Percentiles rank a stretch among this genome's conserved stretches.
Conservation (phyloP, 2,888 invertebrate genomes). For the Drosophila helvetica region DNA sequence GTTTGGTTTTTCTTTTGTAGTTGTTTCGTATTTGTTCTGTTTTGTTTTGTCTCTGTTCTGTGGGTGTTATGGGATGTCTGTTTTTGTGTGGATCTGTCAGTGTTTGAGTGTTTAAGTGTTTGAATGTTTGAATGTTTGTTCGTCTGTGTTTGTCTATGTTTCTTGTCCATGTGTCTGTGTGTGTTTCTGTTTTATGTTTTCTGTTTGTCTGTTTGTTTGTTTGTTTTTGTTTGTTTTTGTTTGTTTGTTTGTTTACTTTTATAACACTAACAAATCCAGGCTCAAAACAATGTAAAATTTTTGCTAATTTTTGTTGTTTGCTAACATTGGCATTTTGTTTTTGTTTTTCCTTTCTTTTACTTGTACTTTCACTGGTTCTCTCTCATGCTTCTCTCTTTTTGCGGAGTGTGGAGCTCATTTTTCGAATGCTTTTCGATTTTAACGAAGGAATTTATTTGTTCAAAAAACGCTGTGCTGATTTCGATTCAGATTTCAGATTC, state of each 20-base stretch:
- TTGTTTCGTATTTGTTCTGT: conserved; percentile 29
- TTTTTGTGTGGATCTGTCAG: conserved; percentile 23
- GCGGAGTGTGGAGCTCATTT: conserved; percentile 7
- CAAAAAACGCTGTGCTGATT: conserved; percentile 28
- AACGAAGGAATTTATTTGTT: conserved; percentile 10
- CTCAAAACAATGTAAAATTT: conserved; percentile 79
- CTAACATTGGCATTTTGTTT: conserved; percentile 16
- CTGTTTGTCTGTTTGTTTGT: conserved; percentile 38
- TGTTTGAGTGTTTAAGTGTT: conserved; percentile 18
- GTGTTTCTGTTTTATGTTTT: conserved; percentile 35
- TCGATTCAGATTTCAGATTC: conserved; percentile 40
- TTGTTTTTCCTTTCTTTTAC: conserved; percentile 21
- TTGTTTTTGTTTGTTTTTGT: conserved; percentile 47
- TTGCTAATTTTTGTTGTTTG: conserved; percentile 46
- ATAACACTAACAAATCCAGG: conserved; percentile 83
- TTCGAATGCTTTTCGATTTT: conserved; percentile 11
- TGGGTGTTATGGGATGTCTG: conserved; percentile 32
- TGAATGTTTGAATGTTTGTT: conserved; percentile 29
- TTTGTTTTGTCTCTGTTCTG: conserved; percentile 34
- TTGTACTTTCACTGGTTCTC: conserved; percentile 13
- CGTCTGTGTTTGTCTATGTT: conserved; percentile 7
- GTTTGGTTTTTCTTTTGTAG: conserved; percentile 39
- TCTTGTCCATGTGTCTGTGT: conserved; percentile 28
- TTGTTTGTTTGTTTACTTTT: conserved; percentile 65
- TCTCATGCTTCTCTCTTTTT: conserved; percentile 12